Evolutionary conservation across 2,113 vertebrate genomes (phyloP).

Genomic region (Xiphophorus maculatus): DNA sequence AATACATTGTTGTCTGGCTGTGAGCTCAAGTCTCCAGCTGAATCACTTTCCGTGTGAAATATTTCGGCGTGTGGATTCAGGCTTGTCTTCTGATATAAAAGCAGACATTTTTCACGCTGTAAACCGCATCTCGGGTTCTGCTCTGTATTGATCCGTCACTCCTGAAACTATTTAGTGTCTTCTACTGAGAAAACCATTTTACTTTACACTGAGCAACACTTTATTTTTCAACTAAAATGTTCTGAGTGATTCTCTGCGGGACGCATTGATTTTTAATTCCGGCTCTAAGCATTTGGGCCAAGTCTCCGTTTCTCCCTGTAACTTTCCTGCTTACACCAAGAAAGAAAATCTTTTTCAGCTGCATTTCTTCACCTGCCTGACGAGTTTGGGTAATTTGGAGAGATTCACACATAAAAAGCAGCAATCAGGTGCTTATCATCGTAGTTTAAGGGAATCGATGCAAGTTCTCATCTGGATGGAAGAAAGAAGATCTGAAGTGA

Average conservation of each 20-base stretch:
- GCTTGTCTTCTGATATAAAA: constrained; percentile 22
- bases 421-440: neutral
- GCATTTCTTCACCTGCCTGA: neutral
- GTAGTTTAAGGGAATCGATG: neutral
- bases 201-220: constrained; percentile 44
- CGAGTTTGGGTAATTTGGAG: neutral
- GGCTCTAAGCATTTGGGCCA: constrained; percentile 31
- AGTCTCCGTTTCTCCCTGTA: constrained; percentile 17
- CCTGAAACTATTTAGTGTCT: constrained; percentile 49
- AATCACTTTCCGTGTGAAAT: constrained; percentile 19
- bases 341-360: neutral
- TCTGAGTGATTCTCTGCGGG: constrained; percentile 55
- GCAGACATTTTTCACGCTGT: constrained; percentile 28
- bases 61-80: constrained; percentile 23
- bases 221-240: constrained; percentile 56
- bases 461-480: neutral
- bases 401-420: neutral
- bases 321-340: neutral
- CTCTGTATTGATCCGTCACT: constrained; percentile 46
- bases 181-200: constrained; percentile 48
- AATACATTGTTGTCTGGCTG: constrained; percentile 1
- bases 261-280: constrained; percentile 60
- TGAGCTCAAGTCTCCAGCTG: constrained; percentile 16
- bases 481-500: neutral
- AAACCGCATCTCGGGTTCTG: constrained; percentile 19